These are phyloP conservation scores for Raja brachyura DNA, from an alignment of 2,113 vertebrate species.

Conservation along the genomic window DNA sequence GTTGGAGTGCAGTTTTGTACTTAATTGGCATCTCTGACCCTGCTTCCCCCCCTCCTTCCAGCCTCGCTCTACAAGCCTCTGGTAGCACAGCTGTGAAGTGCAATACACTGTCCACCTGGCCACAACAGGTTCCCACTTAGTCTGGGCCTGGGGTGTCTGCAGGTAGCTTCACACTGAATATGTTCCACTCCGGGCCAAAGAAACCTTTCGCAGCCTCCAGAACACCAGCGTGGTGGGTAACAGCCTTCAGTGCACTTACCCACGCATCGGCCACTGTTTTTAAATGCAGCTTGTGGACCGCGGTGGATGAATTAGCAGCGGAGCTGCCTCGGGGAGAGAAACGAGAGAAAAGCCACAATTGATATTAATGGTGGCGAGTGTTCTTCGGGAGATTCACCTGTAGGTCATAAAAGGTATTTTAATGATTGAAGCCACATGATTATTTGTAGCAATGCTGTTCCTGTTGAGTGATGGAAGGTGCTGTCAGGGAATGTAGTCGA, in stretches of 20 bases:
- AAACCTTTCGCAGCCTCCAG: not conserved
- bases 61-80: not conserved
- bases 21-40: not conserved
- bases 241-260: not conserved
- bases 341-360: not conserved
- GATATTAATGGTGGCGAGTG: not conserved
- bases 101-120: not conserved
- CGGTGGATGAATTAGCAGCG: not conserved
- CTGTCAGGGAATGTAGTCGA: too few relatives aligned
- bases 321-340: not conserved
- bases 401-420: not conserved
- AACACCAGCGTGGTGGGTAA: not conserved
- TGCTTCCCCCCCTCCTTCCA: not conserved
- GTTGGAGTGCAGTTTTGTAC: not conserved
- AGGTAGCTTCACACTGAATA: not conserved
- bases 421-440: not conserved
- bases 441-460: not conserved
- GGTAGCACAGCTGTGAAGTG: not conserved
- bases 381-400: not conserved
- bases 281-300: not conserved
- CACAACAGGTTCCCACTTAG: not conserved
- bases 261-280: not conserved
- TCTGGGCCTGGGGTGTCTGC: not conserved
- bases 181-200: not conserved
- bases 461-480: not conserved